Percentiles rank a stretch among this genome's conserved stretches.
phyloP scores from a whole-genome alignment of 1,140 invertebrate genomes.

The Brachionus asplanchnoidis region DNA sequence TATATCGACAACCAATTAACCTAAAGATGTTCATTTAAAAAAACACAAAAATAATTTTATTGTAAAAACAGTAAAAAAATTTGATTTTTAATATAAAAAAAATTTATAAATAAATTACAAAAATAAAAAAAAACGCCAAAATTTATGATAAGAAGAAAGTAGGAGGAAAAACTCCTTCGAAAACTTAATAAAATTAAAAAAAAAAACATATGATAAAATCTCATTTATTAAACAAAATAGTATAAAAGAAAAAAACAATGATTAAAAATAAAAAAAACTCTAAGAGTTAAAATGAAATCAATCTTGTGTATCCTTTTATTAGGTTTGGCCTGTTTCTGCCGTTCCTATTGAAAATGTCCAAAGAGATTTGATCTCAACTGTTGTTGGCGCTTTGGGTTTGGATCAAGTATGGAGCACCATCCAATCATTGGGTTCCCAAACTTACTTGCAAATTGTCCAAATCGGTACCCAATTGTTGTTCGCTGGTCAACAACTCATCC shows the following conservation, averaged over 20 bases:
- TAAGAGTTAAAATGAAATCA: not conserved
- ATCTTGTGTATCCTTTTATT: not conserved
- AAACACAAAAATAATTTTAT: no score
- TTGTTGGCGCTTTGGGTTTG: not conserved
- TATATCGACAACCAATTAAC: no score
- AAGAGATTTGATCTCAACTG: not conserved
- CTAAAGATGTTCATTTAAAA: no score
- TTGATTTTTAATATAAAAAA: no score
- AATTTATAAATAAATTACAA: no score
- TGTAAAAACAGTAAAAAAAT: no score
- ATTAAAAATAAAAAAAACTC: not conserved
- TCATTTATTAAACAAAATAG: not conserved
- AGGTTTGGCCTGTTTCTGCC: not conserved
- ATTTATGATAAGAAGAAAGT: not conserved
- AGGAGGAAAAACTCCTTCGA: not conserved
- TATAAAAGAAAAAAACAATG: not conserved
- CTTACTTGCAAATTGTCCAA: not conserved
- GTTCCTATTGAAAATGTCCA: not conserved
- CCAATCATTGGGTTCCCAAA: not conserved
- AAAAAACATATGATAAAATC: not conserved
- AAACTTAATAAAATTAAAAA: not conserved
- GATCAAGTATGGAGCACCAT: not conserved
- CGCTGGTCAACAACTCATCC: slow-evolving; percentile 20
- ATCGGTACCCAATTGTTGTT: slow-evolving; percentile 36
- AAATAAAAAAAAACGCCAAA: not conserved